phyloP scores from a whole-genome alignment of 1,140 invertebrate genomes.

The Eupristina koningsbergeri region DNA sequence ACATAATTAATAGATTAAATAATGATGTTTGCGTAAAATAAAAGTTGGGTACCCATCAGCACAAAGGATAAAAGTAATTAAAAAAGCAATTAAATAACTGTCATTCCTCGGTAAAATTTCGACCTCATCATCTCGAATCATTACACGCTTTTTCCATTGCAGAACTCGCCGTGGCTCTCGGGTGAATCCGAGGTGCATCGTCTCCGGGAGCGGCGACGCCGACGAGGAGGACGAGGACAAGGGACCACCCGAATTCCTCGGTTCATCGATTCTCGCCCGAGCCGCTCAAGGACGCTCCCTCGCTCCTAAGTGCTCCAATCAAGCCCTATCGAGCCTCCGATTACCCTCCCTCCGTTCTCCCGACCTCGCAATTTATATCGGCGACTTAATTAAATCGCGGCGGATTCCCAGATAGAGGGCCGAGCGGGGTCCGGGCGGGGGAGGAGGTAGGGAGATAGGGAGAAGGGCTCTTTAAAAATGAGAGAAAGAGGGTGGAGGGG shows the following conservation, averaged over 20 bases:
- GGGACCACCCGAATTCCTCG: slow-evolving; percentile 35
- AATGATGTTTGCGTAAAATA: too few relatives aligned
- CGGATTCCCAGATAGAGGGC: background rate
- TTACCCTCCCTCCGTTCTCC: slow-evolving; percentile 18
- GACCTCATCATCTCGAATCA: background rate
- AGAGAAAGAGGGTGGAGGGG: background rate
- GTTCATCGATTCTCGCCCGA: slow-evolving; percentile 22
- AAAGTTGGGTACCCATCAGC: background rate
- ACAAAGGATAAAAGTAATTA: background rate
- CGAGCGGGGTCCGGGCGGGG: too few relatives aligned
- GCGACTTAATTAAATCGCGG: slow-evolving; percentile 44
- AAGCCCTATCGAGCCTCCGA: slow-evolving; percentile 40
- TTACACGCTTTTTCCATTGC: slow-evolving; percentile 10
- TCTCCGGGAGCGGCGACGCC: background rate
- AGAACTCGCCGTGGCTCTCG: background rate
- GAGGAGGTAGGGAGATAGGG: too few relatives aligned
- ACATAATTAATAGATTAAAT: background rate
- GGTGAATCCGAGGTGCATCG: background rate
- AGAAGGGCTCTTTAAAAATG: background rate
- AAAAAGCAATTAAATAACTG: slow-evolving; percentile 17
- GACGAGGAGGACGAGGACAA: background rate
- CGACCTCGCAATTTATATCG: slow-evolving; percentile 42
- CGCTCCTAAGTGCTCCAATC: slow-evolving; percentile 41
- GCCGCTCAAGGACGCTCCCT: slow-evolving; percentile 14
- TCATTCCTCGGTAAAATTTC: slow-evolving; percentile 4